phyloP scores from a whole-genome alignment of 2,888 invertebrate genomes.

The Leucoptera coffeella region DNA sequence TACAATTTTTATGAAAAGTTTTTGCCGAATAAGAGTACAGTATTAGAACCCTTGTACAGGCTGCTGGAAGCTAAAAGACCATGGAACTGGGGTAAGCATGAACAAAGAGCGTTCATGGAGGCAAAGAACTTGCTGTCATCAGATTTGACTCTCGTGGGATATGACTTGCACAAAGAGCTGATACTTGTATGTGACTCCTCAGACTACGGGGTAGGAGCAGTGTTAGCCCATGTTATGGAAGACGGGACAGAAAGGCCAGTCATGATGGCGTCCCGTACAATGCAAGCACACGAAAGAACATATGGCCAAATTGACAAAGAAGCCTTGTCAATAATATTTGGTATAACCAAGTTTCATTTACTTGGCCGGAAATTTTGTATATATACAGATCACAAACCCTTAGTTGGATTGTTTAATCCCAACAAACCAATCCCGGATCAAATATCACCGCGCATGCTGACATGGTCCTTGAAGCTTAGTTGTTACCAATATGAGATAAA shows the following conservation, averaged over 20 bases:
- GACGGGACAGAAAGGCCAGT: slow-evolving; percentile 1
- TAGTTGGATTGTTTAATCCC: neutral
- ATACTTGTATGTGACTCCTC: slow-evolving; percentile 7
- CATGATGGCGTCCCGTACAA: neutral
- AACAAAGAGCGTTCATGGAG: no score
- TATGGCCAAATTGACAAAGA: slow-evolving; percentile 5
- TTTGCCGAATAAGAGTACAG: no score
- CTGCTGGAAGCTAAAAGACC: no score
- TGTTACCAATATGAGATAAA: slow-evolving; percentile 2
- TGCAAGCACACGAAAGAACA: neutral
- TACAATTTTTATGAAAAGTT: slow-evolving; percentile 7
- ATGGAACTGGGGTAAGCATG: no score
- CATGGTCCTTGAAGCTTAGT: slow-evolving; percentile 1
- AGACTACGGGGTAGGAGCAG: slow-evolving; percentile 9
- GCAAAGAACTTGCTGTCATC: no score
- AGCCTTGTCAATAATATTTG: slow-evolving; percentile 9
- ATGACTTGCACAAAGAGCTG: neutral
- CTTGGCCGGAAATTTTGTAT: slow-evolving; percentile 1
- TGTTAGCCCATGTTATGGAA: slow-evolving; percentile 7
- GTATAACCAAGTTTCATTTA: slow-evolving; percentile 7
- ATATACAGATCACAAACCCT: no score
- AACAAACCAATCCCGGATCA: neutral
- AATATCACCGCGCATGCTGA: neutral
- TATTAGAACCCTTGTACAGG: slow-evolving; percentile 6
- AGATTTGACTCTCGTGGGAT: neutral